Conservation (phyloP, 2,113 vertebrate species). For the Hemichromis elongatus region DNA sequence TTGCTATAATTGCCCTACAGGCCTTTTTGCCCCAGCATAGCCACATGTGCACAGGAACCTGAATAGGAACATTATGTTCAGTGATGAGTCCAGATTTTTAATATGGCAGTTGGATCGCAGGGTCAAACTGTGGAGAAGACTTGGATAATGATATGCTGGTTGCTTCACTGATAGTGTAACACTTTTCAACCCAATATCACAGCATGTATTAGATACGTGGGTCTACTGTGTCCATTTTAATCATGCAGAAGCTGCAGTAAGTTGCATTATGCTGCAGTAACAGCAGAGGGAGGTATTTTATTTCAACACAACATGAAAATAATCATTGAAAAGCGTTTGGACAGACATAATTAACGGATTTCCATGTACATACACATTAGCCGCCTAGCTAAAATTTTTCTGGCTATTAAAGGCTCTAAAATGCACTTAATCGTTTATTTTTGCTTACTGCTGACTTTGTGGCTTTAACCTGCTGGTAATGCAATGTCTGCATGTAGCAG, state of each 20-base stretch:
- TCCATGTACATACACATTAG: neutral
- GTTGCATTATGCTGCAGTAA: neutral
- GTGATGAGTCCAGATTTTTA: neutral
- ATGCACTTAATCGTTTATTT: no score
- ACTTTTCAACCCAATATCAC: neutral
- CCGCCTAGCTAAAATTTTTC: no score
- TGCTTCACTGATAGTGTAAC: neutral
- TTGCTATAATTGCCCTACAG: neutral
- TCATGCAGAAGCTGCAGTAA: neutral
- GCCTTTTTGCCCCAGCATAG: neutral
- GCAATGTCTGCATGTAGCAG: no score
- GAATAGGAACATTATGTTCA: neutral
- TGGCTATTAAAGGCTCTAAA: no score
- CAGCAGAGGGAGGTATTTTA: neutral
- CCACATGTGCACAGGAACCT: neutral
- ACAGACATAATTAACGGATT: neutral
- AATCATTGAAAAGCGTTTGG: fast-evolving
- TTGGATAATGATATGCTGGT: neutral
- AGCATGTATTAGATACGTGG: neutral
- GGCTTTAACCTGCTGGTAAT: no score
- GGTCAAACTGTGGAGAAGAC: neutral
- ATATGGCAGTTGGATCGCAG: neutral
- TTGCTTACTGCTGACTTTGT: no score
- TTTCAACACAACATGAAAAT: neutral
- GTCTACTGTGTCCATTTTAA: neutral